Percentiles rank a stretch among this genome's conserved stretches.
Evolutionary conservation across 2,797 vertebrate species (phyloP).

Genomic region (Pelobates cultripes): DNA sequence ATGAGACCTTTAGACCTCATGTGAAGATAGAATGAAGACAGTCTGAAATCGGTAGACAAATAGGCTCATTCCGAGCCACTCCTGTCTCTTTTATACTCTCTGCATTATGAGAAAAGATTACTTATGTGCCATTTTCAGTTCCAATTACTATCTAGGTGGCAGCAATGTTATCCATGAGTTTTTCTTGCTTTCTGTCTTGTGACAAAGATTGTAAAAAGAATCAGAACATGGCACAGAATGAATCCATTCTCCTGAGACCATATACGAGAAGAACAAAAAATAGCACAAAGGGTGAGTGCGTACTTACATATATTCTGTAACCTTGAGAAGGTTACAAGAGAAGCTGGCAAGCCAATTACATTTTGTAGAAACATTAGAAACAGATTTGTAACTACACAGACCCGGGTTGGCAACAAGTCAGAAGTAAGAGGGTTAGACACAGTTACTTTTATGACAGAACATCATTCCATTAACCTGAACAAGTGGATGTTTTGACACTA

Average conservation of each 20-base stretch:
- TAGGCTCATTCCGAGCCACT: slow-evolving; percentile 8
- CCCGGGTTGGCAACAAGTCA: slow-evolving; percentile 27
- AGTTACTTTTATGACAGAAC: slow-evolving; percentile 28
- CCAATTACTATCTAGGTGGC: slow-evolving; percentile 43
- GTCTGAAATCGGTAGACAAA: slow-evolving; percentile 7
- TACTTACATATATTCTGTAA: slow-evolving; percentile 49
- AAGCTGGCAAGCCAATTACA: slow-evolving; percentile 42
- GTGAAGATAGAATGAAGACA: neutral
- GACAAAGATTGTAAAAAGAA: slow-evolving; percentile 43
- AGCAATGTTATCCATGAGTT: slow-evolving; percentile 33
- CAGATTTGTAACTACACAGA: slow-evolving; percentile 33
- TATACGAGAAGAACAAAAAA: slow-evolving; percentile 28
- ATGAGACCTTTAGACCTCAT: slow-evolving; percentile 7
- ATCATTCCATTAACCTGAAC: slow-evolving; percentile 40
- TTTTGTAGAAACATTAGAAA: slow-evolving; percentile 41
- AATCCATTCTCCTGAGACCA: slow-evolving; percentile 36
- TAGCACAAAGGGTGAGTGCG: slow-evolving; percentile 30
- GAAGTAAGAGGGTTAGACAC: slow-evolving; percentile 13
- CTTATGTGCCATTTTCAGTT: slow-evolving; percentile 41
- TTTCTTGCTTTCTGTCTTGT: slow-evolving; percentile 38
- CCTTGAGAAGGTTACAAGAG: slow-evolving; percentile 35
- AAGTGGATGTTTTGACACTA: slow-evolving; percentile 10
- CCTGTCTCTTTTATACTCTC: neutral
- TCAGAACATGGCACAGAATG: slow-evolving; percentile 14
- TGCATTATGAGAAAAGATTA: slow-evolving; percentile 40